A percentile compares a stretch with the other conserved stretches of the same genome.
Evolutionary conservation across 2,113 vertebrate species (phyloP).

Genomic region (Antechinus flavipes): DNA sequence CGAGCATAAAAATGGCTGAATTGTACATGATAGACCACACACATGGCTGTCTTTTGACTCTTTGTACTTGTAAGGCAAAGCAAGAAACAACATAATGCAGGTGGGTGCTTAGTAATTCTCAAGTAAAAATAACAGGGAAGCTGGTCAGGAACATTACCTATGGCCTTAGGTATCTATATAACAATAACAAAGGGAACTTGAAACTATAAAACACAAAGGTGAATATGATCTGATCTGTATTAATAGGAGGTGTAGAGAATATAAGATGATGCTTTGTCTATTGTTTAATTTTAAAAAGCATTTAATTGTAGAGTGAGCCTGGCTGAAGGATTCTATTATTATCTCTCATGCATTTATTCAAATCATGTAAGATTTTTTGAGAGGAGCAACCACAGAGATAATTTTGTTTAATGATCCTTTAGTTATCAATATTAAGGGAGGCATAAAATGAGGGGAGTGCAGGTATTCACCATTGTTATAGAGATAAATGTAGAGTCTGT

Average conservation of each 20-base stretch:
- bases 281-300: not conserved
- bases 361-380: not conserved
- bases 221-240: not conserved
- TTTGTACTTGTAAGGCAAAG: slow-evolving; percentile 1
- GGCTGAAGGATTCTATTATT: not conserved
- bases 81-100: not conserved
- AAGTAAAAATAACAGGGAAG: not conserved
- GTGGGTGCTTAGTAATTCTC: slow-evolving; percentile 1
- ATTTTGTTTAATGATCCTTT: not conserved
- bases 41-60: not conserved
- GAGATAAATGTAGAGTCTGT: not conserved
- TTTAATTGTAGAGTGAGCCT: not conserved
- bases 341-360: not conserved
- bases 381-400: not conserved
- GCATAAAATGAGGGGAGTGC: not conserved
- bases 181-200: not conserved
- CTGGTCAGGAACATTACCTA: not conserved
- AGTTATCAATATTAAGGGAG: not conserved
- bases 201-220: not conserved
- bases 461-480: not conserved
- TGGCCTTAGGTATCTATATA: not conserved
- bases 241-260: not conserved
- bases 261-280: not conserved
- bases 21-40: not conserved
- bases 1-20: not conserved